phyloP scores from a whole-genome alignment of 2,888 invertebrate species.

The Tryphoninae sp. region DNA sequence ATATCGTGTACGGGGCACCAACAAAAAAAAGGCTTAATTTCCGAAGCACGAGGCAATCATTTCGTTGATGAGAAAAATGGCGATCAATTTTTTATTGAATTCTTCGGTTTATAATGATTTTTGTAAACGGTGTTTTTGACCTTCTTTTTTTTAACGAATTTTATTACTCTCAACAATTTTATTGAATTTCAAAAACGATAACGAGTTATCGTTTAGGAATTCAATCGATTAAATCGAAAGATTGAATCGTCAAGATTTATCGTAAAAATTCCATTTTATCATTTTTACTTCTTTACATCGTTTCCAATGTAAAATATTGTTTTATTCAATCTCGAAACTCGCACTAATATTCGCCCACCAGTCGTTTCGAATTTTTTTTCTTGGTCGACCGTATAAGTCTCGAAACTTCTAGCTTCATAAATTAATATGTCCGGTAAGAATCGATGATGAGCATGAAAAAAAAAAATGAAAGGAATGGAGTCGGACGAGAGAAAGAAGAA shows the following conservation, averaged over 20 bases:
- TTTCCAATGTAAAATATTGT: not conserved
- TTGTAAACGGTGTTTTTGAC: not conserved
- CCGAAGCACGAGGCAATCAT: too few relatives aligned
- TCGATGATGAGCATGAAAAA: slow-evolving; percentile 36
- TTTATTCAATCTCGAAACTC: not conserved
- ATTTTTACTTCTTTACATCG: slow-evolving; percentile 1
- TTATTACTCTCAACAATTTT: not conserved
- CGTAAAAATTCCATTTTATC: not conserved
- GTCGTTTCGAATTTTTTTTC: not conserved
- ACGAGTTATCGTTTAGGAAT: not conserved
- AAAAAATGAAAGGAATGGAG: not conserved
- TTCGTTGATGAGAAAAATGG: not conserved
- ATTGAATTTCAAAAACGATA: not conserved
- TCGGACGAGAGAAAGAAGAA: slow-evolving; percentile 14
- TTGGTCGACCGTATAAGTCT: slow-evolving; percentile 5
- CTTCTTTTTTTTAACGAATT: not conserved
- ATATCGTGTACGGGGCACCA: not conserved
- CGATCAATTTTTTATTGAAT: not conserved
- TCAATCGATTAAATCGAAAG: not conserved
- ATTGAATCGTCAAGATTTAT: not conserved
- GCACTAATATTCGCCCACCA: too few relatives aligned
- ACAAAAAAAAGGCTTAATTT: not conserved
- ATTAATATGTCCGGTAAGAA: slow-evolving; percentile 57
- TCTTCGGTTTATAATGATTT: not conserved
- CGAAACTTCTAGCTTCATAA: slow-evolving; percentile 42